Evolutionary conservation across 2,113 vertebrate genomes (phyloP), one percentile per base, ranked within the genome.

Genomic region (Cricetomys ansorgei): DNA sequence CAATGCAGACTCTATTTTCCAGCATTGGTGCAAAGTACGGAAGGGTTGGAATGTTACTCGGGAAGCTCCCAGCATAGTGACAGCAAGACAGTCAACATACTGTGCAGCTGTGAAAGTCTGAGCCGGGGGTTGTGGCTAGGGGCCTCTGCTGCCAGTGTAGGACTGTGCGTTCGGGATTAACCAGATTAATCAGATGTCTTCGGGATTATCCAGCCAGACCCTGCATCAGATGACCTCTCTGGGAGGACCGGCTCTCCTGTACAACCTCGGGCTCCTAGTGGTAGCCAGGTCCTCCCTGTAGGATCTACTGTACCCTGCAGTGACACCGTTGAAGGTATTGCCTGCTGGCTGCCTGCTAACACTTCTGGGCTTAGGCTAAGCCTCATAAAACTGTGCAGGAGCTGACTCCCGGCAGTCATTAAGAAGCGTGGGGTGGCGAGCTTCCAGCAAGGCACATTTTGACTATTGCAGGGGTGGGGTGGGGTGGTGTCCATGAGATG

Each of bases 81-180:
- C n/a, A n/a, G n/a, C n/a, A n/a, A n/a, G n/a, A 92, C 25, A 6
- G 62, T 55, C 62, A 6, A 13, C 2, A 37, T 75, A 79, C 40
- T 43, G 75, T 34, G 10, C 59, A 55, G 53, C 67, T 29, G 2
- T 21, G 76, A 48, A 88, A 21, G 43, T 17, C 53, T 53, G 59
- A 62, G 40, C 81, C 5, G 9, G 40, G 15, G n/a, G 5, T 89
- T 21, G 29, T 65, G 88, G 72, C 70, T 13, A 13, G n/a, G 31
- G 25, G 40, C 11, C 43, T 67, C 31, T 67, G 43, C 43, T 7
- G 29, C 27, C 25, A 23, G 21, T 10, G 7, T 7, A 76, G 76
- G n/a, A 43, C 34, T 34, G 5, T 34, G 45, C 1, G 1, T 84
- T 5, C 0, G 2, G 69, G 45, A 25, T n/a, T n/a, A n/a, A n/a